Evolutionary conservation across 2,113 vertebrate species (phyloP), one percentile per base, ranked within the genome.

Genomic region (Macroglossus sobrinus): DNA sequence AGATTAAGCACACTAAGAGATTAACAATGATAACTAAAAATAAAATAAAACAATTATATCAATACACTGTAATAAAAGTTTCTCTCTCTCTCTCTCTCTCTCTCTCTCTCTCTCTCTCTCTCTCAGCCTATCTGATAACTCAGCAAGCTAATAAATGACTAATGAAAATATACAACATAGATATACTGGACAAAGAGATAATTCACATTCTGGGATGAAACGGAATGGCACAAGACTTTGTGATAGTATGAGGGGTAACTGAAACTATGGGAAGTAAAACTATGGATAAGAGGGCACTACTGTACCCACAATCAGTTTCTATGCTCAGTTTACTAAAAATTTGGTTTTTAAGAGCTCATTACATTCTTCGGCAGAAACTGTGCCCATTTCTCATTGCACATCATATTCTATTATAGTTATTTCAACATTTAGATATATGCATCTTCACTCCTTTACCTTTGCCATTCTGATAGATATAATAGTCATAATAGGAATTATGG

Each of bases 301-400:
- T 40, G 12, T 80, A 40, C 35, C 24, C 28, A 15, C 74, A 74
- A 89, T 74, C 12, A 72, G 84, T 95, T 96, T 91, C 71, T 91
- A 72, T 74, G 26, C 64, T 81, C 50, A 74, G 13, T 95, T 82
- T 79, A 4, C 30, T 86, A 33, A 87, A 86, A 72, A 14, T 80
- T 57, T 95, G 79, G 22, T 92, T 97, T 55, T 95, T 91, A 95
- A 79, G 89, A 45, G 26, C 16, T 22, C 50, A 68, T 55, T 96
- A 96, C 78, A 47, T 82, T 93, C 80, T 95, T 89, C 28, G 84
- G 28, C 53, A 97, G 84, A 88, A 95, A 93, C 97, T 96, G 38
- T 96, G 50, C 45, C 97, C 92, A 97, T 91, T 79, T 82, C 66
- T 96, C 76, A 38, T 43, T 95, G 92, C 47, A 80, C n/a, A 64